Percentiles rank a stretch among this genome's conserved stretches.
phyloP scores from a whole-genome alignment of 2,888 invertebrate genomes.

The Nomada fabriciana region DNA sequence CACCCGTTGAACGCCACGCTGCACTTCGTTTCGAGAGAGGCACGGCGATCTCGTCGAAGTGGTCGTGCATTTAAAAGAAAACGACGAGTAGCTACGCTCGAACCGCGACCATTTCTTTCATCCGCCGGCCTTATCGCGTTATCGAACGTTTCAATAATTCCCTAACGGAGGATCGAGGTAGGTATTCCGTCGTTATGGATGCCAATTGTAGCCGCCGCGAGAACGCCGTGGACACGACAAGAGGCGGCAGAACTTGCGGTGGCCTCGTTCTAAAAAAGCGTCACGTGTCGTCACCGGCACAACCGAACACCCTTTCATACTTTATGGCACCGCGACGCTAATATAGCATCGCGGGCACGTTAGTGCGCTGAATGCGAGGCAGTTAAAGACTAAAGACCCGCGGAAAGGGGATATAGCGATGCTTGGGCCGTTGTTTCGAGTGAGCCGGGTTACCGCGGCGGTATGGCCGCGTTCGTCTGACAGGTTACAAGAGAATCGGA shows the following conservation, averaged over 20 bases:
- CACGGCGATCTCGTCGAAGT: not conserved
- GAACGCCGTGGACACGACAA: not conserved
- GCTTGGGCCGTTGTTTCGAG: slow-evolving; percentile 52
- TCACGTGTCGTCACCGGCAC: slow-evolving; percentile 34
- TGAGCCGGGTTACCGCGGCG: slow-evolving; percentile 36
- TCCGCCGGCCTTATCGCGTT: not conserved
- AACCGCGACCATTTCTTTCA: not conserved
- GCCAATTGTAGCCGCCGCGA: not conserved
- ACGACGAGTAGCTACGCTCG: too few species aligned
- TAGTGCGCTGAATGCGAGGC: slow-evolving; percentile 33
- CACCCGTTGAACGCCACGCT: slow-evolving; percentile 28
- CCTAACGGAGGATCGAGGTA: not conserved
- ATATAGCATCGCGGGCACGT: slow-evolving; percentile 29
- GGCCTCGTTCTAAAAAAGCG: slow-evolving; percentile 43
- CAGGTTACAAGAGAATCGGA: slow-evolving; percentile 42
- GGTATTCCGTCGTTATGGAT: not conserved
- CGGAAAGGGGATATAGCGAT: slow-evolving; percentile 43
- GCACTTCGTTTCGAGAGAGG: not conserved
- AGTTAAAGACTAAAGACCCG: slow-evolving; percentile 53
- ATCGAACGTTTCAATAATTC: slow-evolving; percentile 26
- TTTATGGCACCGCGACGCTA: slow-evolving; percentile 1
- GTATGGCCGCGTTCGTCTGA: slow-evolving; percentile 18
- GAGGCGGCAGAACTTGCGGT: not conserved
- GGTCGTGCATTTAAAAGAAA: not conserved
- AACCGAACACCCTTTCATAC: slow-evolving; percentile 29